Conservation (phyloP, 2,797 vertebrate genomes). For the Bothrops alternatus region DNA sequence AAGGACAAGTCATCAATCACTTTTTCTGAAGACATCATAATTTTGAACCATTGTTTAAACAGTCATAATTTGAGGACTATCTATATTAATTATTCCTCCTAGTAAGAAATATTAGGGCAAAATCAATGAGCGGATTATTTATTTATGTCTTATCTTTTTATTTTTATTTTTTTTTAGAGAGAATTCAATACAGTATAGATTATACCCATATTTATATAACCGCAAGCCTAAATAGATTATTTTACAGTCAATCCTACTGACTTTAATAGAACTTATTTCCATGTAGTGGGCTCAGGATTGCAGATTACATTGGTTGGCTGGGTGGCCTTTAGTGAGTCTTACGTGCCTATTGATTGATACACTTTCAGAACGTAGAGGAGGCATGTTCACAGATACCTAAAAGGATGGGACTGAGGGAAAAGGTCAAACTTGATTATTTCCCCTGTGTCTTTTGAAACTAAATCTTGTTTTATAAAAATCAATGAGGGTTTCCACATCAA, state of each 20-base stretch:
- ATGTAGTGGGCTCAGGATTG: slow-evolving; percentile 26
- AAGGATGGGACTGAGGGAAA: slow-evolving; percentile 52
- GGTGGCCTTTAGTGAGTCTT: slow-evolving; percentile 38
- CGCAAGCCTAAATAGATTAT: slow-evolving; percentile 18
- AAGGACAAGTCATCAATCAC: not conserved
- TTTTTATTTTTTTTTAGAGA: not conserved
- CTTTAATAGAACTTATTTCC: slow-evolving; percentile 30
- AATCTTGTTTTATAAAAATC: slow-evolving; percentile 53
- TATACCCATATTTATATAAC: slow-evolving; percentile 4
- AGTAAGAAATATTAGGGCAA: slow-evolving; percentile 25
- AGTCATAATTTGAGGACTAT: not conserved
- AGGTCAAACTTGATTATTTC: slow-evolving; percentile 56
- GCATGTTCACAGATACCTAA: slow-evolving; percentile 55
- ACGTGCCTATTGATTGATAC: slow-evolving; percentile 38
- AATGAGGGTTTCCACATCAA: slow-evolving; percentile 46
- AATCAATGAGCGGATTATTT: slow-evolving; percentile 27
- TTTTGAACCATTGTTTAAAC: not conserved
- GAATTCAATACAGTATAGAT: not conserved
- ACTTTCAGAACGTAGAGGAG: slow-evolving; percentile 44
- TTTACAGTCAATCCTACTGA: slow-evolving; percentile 11
- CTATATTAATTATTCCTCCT: slow-evolving; percentile 39
- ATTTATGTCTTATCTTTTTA: slow-evolving; percentile 36
- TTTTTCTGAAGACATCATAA: not conserved
- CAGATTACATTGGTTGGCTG: slow-evolving; percentile 38
- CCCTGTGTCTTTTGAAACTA: slow-evolving; percentile 59